These are phyloP conservation scores for Muscicapa comitata DNA, from an alignment of 2,797 vertebrate species.

Conservation along the genomic window DNA sequence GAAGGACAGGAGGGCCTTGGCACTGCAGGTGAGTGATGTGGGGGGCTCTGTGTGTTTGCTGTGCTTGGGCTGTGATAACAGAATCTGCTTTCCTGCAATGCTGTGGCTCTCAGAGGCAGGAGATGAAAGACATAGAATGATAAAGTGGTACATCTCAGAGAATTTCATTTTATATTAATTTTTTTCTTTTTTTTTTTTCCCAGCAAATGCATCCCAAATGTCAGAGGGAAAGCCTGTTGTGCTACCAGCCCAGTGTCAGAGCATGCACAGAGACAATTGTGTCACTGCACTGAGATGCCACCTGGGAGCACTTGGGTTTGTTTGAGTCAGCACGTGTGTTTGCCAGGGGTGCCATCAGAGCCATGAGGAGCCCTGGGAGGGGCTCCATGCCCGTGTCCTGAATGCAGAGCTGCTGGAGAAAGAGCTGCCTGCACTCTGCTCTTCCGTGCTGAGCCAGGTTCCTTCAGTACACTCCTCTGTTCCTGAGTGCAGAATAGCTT, in stretches of 20 bases:
- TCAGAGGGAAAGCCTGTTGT: slow-evolving; percentile 31
- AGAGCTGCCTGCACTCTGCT: not conserved
- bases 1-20: not conserved
- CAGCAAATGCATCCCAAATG: slow-evolving; percentile 49
- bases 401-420: not conserved
- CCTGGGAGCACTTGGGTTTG: not conserved
- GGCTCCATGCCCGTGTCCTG: not conserved
- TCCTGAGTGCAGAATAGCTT: not conserved
- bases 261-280: not conserved
- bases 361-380: not conserved
- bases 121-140: slow-evolving; percentile 57
- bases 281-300: slow-evolving; percentile 1
- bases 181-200: not conserved
- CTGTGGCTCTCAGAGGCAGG: slow-evolving; percentile 40
- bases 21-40: not conserved
- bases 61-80: slow-evolving; percentile 25
- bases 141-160: slow-evolving; percentile 10
- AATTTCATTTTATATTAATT: slow-evolving; percentile 57
- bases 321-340: not conserved
- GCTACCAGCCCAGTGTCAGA: slow-evolving; percentile 22
- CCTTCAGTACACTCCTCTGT: slow-evolving; percentile 26
- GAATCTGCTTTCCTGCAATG: slow-evolving; percentile 62
- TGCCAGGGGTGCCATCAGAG: not conserved
- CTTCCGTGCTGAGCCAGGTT: slow-evolving; percentile 9
- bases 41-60: not conserved